Percentiles rank a stretch among this genome's conserved stretches.
Conservation (phyloP, 2,113 vertebrate species). For the Dasyurus viverrinus region DNA sequence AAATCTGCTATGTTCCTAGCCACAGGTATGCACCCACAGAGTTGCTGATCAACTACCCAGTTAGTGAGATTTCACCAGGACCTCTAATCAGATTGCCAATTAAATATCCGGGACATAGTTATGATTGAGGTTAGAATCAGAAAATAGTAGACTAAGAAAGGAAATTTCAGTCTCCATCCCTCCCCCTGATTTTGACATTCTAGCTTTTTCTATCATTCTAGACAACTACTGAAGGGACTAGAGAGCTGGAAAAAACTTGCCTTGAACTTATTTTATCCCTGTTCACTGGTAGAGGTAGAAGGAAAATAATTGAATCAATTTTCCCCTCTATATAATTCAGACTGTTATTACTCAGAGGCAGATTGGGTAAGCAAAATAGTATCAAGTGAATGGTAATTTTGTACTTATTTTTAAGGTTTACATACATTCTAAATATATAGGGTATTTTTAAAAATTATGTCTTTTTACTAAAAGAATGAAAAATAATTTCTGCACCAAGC, state of each 20-base stretch:
- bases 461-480: background rate
- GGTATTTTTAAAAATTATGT: background rate
- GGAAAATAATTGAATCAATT: background rate
- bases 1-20: conserved; percentile 1
- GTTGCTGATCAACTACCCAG: background rate
- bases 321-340: background rate
- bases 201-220: background rate
- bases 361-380: background rate
- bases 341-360: background rate
- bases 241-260: background rate
- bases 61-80: background rate
- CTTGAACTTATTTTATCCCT: background rate
- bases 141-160: background rate
- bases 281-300: background rate
- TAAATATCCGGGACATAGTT: background rate
- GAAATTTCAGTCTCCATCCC: background rate
- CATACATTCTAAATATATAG: background rate
- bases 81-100: background rate
- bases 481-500: background rate
- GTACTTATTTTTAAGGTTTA: background rate
- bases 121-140: background rate
- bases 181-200: background rate
- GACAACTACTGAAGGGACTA: background rate
- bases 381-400: background rate
- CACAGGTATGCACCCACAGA: background rate